Evolutionary conservation across 1,140 invertebrate genomes (phyloP).

Genomic region (Drosophila rhopaloa): DNA sequence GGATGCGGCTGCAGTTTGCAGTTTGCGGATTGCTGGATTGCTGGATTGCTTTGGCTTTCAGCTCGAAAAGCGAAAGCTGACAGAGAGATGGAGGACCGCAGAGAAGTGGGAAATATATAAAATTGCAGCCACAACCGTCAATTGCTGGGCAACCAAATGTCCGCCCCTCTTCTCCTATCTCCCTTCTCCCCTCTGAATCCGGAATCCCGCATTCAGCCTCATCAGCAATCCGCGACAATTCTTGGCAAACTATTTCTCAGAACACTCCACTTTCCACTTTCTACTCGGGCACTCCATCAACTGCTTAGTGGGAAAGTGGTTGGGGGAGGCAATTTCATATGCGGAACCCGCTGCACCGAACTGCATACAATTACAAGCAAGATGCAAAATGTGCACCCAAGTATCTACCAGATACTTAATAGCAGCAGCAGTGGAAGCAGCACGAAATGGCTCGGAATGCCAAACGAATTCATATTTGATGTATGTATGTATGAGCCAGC

Average conservation of each 20-base stretch:
- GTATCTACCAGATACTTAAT: conserved; percentile 80
- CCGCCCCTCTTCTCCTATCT: conserved; percentile 16
- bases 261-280: conserved; percentile 54
- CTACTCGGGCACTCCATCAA: conserved; percentile 35
- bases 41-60: conserved; percentile 39
- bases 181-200: not conserved
- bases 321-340: conserved; percentile 37
- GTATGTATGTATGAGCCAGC: conserved; percentile 50
- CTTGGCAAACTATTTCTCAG: conserved; percentile 70
- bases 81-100: conserved; percentile 29
- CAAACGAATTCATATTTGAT: conserved; percentile 58
- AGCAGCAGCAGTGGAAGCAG: conserved; percentile 32
- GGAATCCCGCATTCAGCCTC: conserved; percentile 38
- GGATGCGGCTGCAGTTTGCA: conserved; percentile 37
- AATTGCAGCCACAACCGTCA: conserved; percentile 74
- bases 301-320: conserved; percentile 7
- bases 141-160: conserved; percentile 74
- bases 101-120: conserved; percentile 42
- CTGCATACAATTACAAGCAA: conserved; percentile 77
- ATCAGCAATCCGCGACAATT: conserved; percentile 77
- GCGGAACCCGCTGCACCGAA: conserved; percentile 55
- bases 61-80: conserved; percentile 57
- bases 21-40: conserved; percentile 43
- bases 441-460: conserved; percentile 53
- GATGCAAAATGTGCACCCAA: conserved; percentile 79